These are phyloP conservation scores for Pipistrellus nathusii DNA, from an alignment of 2,797 vertebrate species.

Conservation along the genomic window DNA sequence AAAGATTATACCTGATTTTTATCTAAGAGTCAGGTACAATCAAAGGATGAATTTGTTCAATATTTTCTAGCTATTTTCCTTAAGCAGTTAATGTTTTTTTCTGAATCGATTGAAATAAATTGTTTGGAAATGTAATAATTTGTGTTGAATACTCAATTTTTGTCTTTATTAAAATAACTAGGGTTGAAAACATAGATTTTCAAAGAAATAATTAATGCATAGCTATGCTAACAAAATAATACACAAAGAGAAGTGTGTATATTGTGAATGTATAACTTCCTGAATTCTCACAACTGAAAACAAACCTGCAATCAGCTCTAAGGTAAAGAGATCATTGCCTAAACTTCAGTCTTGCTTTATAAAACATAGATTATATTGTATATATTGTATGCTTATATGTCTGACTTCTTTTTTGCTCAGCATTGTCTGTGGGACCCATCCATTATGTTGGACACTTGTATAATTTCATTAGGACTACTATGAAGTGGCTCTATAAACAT, in stretches of 20 bases:
- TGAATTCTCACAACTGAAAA: not conserved
- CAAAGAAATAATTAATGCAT: not conserved
- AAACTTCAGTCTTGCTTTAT: not conserved
- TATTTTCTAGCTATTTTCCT: not conserved
- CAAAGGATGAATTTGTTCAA: not conserved
- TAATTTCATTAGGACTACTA: not conserved
- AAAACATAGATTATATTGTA: not conserved
- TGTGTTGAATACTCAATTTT: not conserved
- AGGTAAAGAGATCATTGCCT: not conserved
- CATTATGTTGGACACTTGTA: not conserved
- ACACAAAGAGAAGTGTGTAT: not conserved
- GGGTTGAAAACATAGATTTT: not conserved
- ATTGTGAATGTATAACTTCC: not conserved
- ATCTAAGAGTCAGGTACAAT: not conserved
- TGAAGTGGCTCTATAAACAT: not conserved
- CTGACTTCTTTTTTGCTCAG: not conserved
- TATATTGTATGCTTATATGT: not conserved
- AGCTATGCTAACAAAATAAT: not conserved
- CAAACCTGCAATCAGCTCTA: not conserved
- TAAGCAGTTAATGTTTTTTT: not conserved
- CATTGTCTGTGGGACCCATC: not conserved
- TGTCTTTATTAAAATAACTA: not conserved
- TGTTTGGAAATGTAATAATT: not conserved
- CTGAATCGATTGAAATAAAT: not conserved
- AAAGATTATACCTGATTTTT: not conserved